These are phyloP conservation scores for Glomeris marginata DNA, from an alignment of 2,888 invertebrate species.

Conservation along the genomic window DNA sequence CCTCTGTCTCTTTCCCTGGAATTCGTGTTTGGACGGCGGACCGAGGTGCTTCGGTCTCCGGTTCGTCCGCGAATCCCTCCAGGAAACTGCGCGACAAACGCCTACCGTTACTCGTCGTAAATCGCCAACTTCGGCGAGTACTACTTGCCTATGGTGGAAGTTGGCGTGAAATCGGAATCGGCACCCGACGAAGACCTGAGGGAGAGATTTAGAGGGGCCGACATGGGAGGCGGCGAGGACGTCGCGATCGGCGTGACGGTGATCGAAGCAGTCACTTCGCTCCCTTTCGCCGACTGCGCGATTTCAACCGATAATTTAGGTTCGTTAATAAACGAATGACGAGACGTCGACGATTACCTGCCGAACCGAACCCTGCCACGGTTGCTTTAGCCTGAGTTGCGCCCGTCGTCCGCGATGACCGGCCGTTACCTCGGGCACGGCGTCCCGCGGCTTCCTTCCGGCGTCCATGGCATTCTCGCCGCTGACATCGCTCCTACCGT, in stretches of 20 bases:
- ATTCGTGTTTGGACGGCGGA: too few relatives aligned
- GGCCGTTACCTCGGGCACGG: too few relatives aligned
- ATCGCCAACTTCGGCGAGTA: too few relatives aligned
- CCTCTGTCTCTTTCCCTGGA: too few relatives aligned
- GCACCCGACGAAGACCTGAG: conserved; percentile 1
- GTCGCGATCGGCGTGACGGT: conserved; percentile 8
- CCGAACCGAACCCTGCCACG: not conserved
- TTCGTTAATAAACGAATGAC: not conserved
- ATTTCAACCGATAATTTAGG: too few relatives aligned
- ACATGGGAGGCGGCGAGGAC: conserved; percentile 5
- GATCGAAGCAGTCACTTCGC: conserved; percentile 4
- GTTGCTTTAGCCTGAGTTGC: not conserved
- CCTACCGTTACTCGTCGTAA: too few relatives aligned
- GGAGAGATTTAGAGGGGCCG: conserved; percentile 11
- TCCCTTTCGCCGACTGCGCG: too few relatives aligned
- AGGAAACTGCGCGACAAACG: too few relatives aligned
- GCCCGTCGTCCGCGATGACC: not conserved
- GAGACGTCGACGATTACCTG: not conserved
- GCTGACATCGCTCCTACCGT: not conserved
- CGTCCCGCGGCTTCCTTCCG: not conserved
- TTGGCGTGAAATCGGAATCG: not conserved
- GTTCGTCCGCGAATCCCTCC: too few relatives aligned
- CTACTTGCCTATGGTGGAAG: too few relatives aligned
- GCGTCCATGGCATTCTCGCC: not conserved
- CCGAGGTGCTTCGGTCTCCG: too few relatives aligned